Percentiles rank a stretch among this genome's conserved stretches.
phyloP scores from a whole-genome alignment of 2,113 vertebrate species.

The Limnothrissa miodon region DNA sequence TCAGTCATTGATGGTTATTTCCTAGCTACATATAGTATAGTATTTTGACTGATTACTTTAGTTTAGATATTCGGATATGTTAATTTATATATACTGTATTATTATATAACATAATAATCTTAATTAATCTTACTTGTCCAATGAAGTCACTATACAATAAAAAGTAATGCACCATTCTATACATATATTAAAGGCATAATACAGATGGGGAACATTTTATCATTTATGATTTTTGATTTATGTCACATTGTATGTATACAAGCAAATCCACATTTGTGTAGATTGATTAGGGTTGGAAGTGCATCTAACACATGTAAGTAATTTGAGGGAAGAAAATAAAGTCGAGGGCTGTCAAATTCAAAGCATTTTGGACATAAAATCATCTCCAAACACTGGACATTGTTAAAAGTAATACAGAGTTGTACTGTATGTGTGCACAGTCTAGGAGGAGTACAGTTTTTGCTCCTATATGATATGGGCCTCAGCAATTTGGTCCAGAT shows the following conservation, averaged over 20 bases:
- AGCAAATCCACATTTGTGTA: neutral
- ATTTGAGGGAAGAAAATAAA: neutral
- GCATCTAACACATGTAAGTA: neutral
- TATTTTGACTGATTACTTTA: neutral
- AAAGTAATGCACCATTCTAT: no score
- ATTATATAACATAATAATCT: no score
- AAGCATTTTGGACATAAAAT: neutral
- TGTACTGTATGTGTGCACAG: neutral
- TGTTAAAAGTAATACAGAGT: neutral
- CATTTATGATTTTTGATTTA: neutral
- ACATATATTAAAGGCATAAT: no score
- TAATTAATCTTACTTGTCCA: no score
- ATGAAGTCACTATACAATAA: no score
- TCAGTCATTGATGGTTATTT: neutral
- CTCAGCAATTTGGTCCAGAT: neutral
- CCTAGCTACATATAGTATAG: no score
- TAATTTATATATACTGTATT: no score
- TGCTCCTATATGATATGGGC: neutral
- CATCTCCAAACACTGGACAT: neutral
- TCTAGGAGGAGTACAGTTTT: neutral
- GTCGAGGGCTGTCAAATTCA: no score
- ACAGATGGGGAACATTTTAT: no score
- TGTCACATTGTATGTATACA: neutral
- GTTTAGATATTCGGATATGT: neutral
- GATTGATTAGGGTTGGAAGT: neutral